Evolutionary conservation across 1,140 invertebrate species (phyloP).

Genomic region (Neodiprion pinetum): DNA sequence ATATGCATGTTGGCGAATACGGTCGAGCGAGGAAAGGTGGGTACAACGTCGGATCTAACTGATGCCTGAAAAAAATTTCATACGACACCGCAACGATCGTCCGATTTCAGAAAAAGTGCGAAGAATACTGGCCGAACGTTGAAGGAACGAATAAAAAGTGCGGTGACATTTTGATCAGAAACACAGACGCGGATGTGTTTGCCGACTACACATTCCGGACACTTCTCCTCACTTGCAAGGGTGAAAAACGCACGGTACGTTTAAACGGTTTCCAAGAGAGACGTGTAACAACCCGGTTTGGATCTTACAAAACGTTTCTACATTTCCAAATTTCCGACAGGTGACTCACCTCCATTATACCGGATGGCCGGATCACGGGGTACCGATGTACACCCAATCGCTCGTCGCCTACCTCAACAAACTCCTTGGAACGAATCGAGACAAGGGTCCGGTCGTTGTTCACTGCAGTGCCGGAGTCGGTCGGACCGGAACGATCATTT

Average conservation of each 20-base stretch:
- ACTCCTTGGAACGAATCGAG: conserved; percentile 66
- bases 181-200: conserved; percentile 91
- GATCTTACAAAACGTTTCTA: too few relatives aligned
- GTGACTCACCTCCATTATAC: conserved; percentile 97
- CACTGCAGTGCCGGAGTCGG: conserved; percentile 80
- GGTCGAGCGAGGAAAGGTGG: conserved; percentile 78
- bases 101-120: conserved; percentile 85
- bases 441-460: conserved; percentile 87
- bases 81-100: conserved; percentile 47
- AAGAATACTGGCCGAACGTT: conserved; percentile 94
- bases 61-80: neutral
- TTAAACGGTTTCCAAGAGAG: too few relatives aligned
- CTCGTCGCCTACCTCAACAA: conserved; percentile 73
- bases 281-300: too few relatives aligned
- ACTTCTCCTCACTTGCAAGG: conserved; percentile 76
- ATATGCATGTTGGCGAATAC: conserved; percentile 97
- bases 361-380: conserved; percentile 97
- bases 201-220: conserved; percentile 96
- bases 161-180: conserved; percentile 85
- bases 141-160: conserved; percentile 84
- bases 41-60: neutral
- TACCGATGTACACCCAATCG: conserved; percentile 74
- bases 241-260: conserved; percentile 69
- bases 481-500: conserved; percentile 67
- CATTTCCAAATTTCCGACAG: conserved; percentile 51